Evolutionary conservation across 2,797 vertebrate genomes (phyloP), one percentile per base, ranked within the genome.

Genomic region (Echiichthys vipera): DNA sequence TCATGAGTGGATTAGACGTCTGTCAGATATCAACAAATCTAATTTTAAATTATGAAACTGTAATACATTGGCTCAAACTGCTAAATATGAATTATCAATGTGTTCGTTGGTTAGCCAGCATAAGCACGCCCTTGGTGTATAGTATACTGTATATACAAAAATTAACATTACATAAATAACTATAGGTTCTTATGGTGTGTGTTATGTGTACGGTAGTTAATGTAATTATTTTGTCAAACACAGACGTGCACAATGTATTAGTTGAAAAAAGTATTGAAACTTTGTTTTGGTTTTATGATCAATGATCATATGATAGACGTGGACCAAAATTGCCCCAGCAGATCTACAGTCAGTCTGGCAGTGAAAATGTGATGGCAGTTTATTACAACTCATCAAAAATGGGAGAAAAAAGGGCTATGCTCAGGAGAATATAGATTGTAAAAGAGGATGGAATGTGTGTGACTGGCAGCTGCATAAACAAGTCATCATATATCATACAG

Each of bases 401-500:
- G n/a, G 25, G 54, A 57, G 46, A 11, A 15, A 7, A 64, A 55
- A 61, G 59, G 40, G 30, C 25, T 58, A 47, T 18, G 62, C 56
- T 50, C 34, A 42, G 13, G 7, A 47, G 61, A 68, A 29, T 27
- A 55, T 15, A 25, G 30, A 63, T 65, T 57, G n/a, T 49, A 22
- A 66, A 64, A 40, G 36, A 39, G 30, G 47, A 69, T 58, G 59
- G 51, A 76, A 79, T 88, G 80, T 51, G 32, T 37, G 70, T 83
- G 61, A 76, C 77, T 76, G 65, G 72, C 82, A 83, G 87, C 81
- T 89, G 87, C 86, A 90, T 90, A 88, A 89, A 85, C 89, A 88
- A 53, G 53, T 80, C 11, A 50, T 87, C 47, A 65, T 73, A 82
- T 71, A 82, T 83, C 65, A 83, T 80, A 90, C 43, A 81, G 62